A percentile compares a stretch with the other conserved stretches of the same genome.
Conservation (phyloP, 2,113 vertebrate genomes). For the Sardina pilchardus region DNA sequence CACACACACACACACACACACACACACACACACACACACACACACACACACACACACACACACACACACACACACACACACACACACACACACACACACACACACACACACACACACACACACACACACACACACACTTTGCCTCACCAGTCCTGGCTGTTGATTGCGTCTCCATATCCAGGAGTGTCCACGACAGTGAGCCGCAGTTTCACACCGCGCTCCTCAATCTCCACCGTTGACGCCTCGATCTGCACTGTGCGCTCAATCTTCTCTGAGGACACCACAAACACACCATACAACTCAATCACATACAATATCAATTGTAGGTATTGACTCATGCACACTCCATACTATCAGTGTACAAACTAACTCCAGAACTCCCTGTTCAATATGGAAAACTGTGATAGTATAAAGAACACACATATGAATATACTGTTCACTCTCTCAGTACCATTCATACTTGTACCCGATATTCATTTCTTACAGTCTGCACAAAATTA, state of each 20-base stretch:
- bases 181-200: slow-evolving; percentile 92
- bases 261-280: slow-evolving; percentile 86
- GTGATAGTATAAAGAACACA: too few species aligned
- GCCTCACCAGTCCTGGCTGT: slow-evolving; percentile 90
- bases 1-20: slow-evolving; percentile 28
- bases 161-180: slow-evolving; percentile 90
- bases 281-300: not conserved
- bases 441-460: too few species aligned
- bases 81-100: slow-evolving; percentile 22
- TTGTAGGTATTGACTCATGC: too few species aligned
- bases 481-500: too few species aligned
- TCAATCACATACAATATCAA: too few species aligned
- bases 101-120: slow-evolving; percentile 34
- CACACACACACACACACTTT: slow-evolving; percentile 28
- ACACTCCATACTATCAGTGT: too few species aligned
- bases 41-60: slow-evolving; percentile 24
- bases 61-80: too few species aligned
- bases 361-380: too few species aligned
- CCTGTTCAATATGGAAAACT: too few species aligned
- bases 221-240: slow-evolving; percentile 91
- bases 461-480: too few species aligned
- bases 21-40: slow-evolving; percentile 28
- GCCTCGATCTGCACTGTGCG: slow-evolving; percentile 93
- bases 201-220: slow-evolving; percentile 89
- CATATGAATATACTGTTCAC: too few species aligned